phyloP scores from a whole-genome alignment of 1,140 invertebrate genomes.

The Melanaphis sacchari region DNA sequence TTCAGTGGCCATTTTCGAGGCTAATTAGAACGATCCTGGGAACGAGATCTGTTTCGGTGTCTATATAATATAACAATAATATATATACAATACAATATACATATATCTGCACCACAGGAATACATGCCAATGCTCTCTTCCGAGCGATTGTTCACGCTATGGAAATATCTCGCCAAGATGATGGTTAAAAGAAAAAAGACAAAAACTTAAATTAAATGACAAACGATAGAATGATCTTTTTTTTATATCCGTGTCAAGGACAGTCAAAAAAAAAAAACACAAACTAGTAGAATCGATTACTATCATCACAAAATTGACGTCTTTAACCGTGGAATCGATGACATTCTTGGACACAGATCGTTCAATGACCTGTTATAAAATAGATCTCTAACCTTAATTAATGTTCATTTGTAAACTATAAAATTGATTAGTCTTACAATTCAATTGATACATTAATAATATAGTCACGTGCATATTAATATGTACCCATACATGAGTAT shows the following conservation, averaged over 20 bases:
- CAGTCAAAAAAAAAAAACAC: background rate
- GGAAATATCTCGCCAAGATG: constrained; percentile 24
- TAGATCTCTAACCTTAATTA: constrained; percentile 39
- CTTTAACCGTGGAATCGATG: constrained; percentile 54
- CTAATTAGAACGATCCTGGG: constrained; percentile 50
- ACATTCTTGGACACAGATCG: constrained; percentile 54
- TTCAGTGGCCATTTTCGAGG: constrained; percentile 38
- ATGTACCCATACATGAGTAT: background rate
- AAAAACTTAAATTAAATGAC: constrained; percentile 16
- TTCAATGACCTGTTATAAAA: constrained; percentile 47
- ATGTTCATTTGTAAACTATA: constrained; percentile 52
- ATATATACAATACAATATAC: background rate
- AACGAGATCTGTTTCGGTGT: constrained; percentile 2
- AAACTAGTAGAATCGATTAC: constrained; percentile 32
- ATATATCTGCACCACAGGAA: background rate
- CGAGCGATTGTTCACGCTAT: constrained; percentile 29
- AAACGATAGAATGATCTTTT: constrained; percentile 10
- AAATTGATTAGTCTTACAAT: constrained; percentile 45
- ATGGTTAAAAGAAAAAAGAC: background rate
- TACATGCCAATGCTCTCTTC: constrained; percentile 14
- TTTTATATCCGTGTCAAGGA: constrained; percentile 50
- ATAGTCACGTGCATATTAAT: background rate
- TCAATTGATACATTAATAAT: background rate
- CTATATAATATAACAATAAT: background rate
- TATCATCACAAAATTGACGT: constrained; percentile 47